A percentile compares a stretch with the other conserved stretches of the same genome.
Evolutionary conservation across 2,113 vertebrate genomes (phyloP).

Genomic region (Macquaria ambigua): DNA sequence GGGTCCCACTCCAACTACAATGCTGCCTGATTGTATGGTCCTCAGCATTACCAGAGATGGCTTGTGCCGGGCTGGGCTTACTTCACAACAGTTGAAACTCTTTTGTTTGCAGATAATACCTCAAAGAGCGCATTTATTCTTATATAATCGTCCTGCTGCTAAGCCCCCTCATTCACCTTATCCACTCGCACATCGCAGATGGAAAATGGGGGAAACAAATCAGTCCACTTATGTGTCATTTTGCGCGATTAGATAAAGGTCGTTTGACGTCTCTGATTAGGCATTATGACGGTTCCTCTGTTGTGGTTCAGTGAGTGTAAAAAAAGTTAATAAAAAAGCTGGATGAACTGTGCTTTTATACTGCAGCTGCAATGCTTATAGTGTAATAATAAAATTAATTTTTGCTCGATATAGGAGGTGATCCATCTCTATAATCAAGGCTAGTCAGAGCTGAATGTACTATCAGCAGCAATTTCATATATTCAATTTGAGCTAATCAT

Average conservation of each 20-base stretch:
- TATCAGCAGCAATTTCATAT: slow-evolving; percentile 46
- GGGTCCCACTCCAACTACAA: slow-evolving; percentile 75
- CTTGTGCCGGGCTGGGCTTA: slow-evolving; percentile 11
- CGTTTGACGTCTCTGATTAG: slow-evolving; percentile 29
- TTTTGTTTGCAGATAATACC: slow-evolving; percentile 55
- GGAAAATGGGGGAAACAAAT: slow-evolving; percentile 40
- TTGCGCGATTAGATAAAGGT: slow-evolving; percentile 38
- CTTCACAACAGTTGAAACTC: slow-evolving; percentile 43
- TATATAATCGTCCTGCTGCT: slow-evolving; percentile 20
- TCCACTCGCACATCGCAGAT: not conserved
- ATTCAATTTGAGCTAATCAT: slow-evolving; percentile 72
- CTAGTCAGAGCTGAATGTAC: slow-evolving; percentile 45
- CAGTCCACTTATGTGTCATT: slow-evolving; percentile 49
- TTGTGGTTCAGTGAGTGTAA: not conserved
- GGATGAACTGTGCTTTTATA: not conserved
- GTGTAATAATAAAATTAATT: slow-evolving; percentile 26
- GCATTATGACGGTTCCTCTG: slow-evolving; percentile 18
- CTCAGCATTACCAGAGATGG: slow-evolving; percentile 48
- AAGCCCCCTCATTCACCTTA: slow-evolving; percentile 22
- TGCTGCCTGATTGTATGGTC: slow-evolving; percentile 79
- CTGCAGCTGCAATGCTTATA: slow-evolving; percentile 20
- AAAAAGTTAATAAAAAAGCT: not conserved
- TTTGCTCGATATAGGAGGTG: slow-evolving; percentile 37
- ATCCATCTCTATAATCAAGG: slow-evolving; percentile 64
- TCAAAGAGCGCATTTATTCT: slow-evolving; percentile 46